A percentile compares a stretch with the other conserved stretches of the same genome.
Conservation (phyloP, 2,797 vertebrate species). For the Discoglossus pictus region DNA sequence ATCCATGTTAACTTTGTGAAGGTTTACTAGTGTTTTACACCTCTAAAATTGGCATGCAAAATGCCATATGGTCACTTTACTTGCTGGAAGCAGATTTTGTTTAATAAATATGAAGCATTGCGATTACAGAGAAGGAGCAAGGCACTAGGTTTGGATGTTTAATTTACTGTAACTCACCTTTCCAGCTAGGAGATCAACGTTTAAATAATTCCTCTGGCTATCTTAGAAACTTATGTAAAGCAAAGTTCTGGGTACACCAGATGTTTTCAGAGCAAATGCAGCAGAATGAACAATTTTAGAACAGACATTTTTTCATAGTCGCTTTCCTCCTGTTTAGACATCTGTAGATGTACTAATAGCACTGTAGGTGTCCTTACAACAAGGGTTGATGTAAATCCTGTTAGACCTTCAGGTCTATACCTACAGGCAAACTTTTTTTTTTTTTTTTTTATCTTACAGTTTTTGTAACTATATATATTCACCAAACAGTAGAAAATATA, state of each 20-base stretch:
- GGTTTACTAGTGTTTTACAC: neutral
- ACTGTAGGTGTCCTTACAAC: neutral
- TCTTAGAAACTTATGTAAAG: constrained; percentile 16
- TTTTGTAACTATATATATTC: too few relatives aligned
- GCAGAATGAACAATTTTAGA: neutral
- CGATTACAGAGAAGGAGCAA: neutral
- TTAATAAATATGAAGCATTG: constrained; percentile 5
- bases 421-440: neutral
- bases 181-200: constrained; percentile 5
- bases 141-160: neutral
- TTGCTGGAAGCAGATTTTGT: neutral
- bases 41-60: neutral
- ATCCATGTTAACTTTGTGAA: neutral
- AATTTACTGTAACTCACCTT: constrained; percentile 3
- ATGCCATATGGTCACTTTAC: neutral
- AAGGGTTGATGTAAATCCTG: neutral
- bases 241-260: constrained; percentile 21
- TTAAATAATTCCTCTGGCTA: constrained; percentile 22
- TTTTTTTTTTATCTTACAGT: too few relatives aligned
- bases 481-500: too few relatives aligned
- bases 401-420: neutral
- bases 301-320: neutral
- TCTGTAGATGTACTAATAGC: constrained; percentile 1
- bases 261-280: constrained; percentile 14
- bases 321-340: neutral